Base-by-base conservation (phyloP, 2,888 invertebrate species). In the Lycocerus yunnanus region DNA sequence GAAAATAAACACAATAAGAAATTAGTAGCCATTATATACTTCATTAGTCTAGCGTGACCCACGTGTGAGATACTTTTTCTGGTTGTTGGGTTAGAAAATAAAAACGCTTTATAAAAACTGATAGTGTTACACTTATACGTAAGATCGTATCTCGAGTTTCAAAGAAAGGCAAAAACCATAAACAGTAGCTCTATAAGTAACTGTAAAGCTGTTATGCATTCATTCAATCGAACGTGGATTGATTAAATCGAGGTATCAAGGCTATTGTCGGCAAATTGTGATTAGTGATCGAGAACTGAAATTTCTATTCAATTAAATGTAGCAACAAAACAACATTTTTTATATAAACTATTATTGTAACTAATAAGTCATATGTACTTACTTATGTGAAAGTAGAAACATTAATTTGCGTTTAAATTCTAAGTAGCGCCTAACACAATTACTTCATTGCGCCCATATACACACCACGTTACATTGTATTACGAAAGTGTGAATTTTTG, bases 321-420 rank as follows among this genome's bases (percentile, higher is more conserved):
- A 70, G 63, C 65, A 43, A 70, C 69, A 61, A 60, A 69, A 65
- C 71, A 21, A 43, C 20, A 18, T 63, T 18, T 63, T 24, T 27
- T 69, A 15, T 61, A 69, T 69, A 20, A 14, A 63, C 60, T 21
- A 69, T 69, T 69, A 63, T 69, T 14, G 69, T 27, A 58, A 43
- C 43, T 43, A 43, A 43, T 43, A 43, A 43, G 43, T 69, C 69
- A 43, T 63, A 69, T 69, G 63, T 63, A 15, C 43, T 43, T 69
- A 43, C 69, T 61, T 63, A 69, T 15, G 69, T 69, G 69, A 69
- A 69, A 69, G 69, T 69, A 69, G 63, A 21, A 61, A 63, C 69
- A 60, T 60, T 68, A 59, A 60, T 58, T 59, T 58, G 9, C 21
- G 60, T 10, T 68, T 21, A n/a, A 58, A 63, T 15, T 58, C 43